A percentile compares a stretch with the other conserved stretches of the same genome.
Evolutionary conservation across 2,113 vertebrate species (phyloP).

Genomic region (Hymenochirus boettgeri): DNA sequence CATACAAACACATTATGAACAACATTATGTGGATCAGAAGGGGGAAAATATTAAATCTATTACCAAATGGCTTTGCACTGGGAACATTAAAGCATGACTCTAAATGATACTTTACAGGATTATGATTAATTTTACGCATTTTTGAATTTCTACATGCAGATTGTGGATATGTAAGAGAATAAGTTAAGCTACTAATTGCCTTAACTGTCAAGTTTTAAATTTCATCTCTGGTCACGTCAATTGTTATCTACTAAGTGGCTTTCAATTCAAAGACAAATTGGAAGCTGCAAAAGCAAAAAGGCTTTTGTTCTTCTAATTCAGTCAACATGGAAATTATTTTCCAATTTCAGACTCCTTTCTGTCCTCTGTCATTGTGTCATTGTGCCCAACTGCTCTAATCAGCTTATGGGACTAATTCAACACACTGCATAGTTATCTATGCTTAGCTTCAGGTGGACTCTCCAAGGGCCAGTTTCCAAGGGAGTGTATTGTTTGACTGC

Average conservation of each 20-base stretch:
- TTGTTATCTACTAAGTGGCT: constrained; percentile 76
- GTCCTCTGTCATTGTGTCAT: constrained; percentile 23
- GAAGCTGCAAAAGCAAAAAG: constrained; percentile 75
- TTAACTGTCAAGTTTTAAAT: constrained; percentile 70
- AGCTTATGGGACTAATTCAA: constrained; percentile 81
- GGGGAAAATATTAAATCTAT: too few species aligned
- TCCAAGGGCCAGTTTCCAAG: constrained; percentile 71
- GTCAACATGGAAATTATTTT: constrained; percentile 84
- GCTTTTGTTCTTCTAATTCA: constrained; percentile 82
- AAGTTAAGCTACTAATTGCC: constrained; percentile 68
- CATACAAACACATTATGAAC: too few species aligned
- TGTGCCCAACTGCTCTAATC: constrained; percentile 77
- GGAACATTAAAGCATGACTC: too few species aligned
- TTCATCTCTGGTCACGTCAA: constrained; percentile 75
- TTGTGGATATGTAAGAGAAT: constrained; percentile 68
- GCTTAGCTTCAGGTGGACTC: constrained; percentile 73
- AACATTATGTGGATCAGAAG: too few species aligned
- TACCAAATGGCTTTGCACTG: too few species aligned
- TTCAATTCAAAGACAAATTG: constrained; percentile 74
- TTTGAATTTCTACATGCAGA: constrained; percentile 58
- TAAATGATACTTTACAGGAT: too few species aligned
- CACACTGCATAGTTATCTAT: constrained; percentile 72
- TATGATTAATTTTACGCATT: too few species aligned
- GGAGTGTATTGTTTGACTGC: constrained; percentile 43
- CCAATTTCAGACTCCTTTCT: constrained; percentile 75